Conservation (phyloP, 2,797 vertebrate genomes). For the Yasuhikotakia modesta region DNA sequence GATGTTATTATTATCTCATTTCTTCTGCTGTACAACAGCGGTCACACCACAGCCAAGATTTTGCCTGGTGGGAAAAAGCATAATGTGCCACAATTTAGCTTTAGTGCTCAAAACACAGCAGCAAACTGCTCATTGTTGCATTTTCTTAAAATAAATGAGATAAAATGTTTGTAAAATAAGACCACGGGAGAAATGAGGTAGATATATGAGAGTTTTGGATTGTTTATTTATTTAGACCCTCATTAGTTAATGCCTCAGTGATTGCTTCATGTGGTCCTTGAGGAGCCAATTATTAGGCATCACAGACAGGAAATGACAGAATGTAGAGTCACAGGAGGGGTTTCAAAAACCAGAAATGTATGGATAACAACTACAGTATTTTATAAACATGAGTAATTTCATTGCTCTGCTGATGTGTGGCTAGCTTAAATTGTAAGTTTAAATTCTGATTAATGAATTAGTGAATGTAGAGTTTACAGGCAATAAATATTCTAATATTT, state of each 20-base stretch:
- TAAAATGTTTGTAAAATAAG: slow-evolving; percentile 9
- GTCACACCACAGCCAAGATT: not conserved
- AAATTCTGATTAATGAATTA: slow-evolving; percentile 46
- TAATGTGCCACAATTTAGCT: not conserved
- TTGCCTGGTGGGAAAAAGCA: not conserved
- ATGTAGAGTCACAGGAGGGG: slow-evolving; percentile 26
- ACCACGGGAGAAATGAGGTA: slow-evolving; percentile 7
- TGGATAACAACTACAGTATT: slow-evolving; percentile 14
- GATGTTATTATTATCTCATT: not conserved
- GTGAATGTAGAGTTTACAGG: slow-evolving; percentile 3
- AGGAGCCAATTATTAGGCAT: slow-evolving; percentile 48
- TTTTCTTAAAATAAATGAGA: not conserved
- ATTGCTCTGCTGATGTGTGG: slow-evolving; percentile 6
- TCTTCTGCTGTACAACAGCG: not conserved
- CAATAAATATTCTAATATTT: slow-evolving; percentile 2
- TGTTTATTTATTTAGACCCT: slow-evolving; percentile 37
- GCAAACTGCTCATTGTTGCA: not conserved
- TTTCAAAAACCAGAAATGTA: slow-evolving; percentile 25
- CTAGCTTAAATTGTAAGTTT: slow-evolving; percentile 4
- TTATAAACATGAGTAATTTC: slow-evolving; percentile 8
- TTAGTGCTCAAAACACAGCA: not conserved
- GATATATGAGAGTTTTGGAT: slow-evolving; percentile 12
- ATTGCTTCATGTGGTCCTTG: slow-evolving; percentile 38
- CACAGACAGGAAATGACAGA: slow-evolving; percentile 46
- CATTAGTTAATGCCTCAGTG: slow-evolving; percentile 44